Evolutionary conservation across 2,113 vertebrate species (phyloP), one percentile per base, ranked within the genome.

Genomic region (Seriola quinqueradiata): DNA sequence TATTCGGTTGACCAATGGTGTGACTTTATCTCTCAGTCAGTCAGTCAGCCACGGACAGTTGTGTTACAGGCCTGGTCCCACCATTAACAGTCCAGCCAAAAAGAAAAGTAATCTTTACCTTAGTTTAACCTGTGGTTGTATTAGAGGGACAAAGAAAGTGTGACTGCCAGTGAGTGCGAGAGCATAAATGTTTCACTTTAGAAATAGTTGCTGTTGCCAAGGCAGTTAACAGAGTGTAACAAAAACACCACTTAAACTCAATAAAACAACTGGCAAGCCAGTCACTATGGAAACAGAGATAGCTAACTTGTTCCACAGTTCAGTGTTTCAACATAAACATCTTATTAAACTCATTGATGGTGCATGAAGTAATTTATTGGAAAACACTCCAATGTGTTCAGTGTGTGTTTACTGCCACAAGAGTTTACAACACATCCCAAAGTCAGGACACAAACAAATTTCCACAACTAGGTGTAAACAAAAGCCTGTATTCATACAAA

Each of bases 271-370:
- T 84, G 60, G 55, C 57, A 16, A 44, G 40, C 57, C 23, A 16
- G 77, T 79, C 32, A 59, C 87, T 77, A 88, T 64, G 73, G 74
- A 57, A 83, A 86, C 81, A 52, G 4, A 42, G 25, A 75, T 74
- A 70, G 68, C 44, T 64, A 55, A 12, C 58, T 58, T 65, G 23
- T 48, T 64, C 34, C 17, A 52, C 10, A 76, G 16, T 55, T 64
- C 13, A 13, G 9, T 11, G 19, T 61, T 58, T 74, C 58, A 77
- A 70, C 34, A 34, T 28, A 23, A 25, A n/a, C 36, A 65, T 21
- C 16, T 52, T 59, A 32, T 69, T 65, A 76, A 71, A 76, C n/a
- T 80, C 14, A 13, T 14, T 52, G 21, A 70, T 11, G 12, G 13
- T n/a, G 48, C 57, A 79, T 71, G 8, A 79, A 17, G 67, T 46